Percentiles rank a stretch among this genome's conserved stretches.
Evolutionary conservation across 1,140 invertebrate species (phyloP).

Genomic region (Scaptomyza pallida): DNA sequence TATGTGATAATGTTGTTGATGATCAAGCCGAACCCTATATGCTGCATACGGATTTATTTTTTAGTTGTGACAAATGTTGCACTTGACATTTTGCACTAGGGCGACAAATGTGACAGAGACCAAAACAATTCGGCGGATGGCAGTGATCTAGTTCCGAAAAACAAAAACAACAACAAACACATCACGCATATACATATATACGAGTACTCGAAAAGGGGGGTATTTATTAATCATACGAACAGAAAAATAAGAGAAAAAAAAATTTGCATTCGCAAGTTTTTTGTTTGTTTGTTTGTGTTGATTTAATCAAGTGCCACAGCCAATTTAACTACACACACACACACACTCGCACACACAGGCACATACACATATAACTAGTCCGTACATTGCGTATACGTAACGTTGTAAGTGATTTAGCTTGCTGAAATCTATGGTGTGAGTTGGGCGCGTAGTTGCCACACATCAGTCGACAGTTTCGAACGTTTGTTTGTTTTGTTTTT

Average conservation of each 20-base stretch:
- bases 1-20: too few species aligned
- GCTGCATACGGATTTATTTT: background rate
- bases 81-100: slow-evolving; percentile 70
- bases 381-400: slow-evolving; percentile 74
- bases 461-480: slow-evolving; percentile 43
- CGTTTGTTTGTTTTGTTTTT: background rate
- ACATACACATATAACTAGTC: slow-evolving; percentile 2
- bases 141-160: slow-evolving; percentile 2
- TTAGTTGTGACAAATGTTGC: slow-evolving; percentile 51
- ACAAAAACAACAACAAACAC: too few species aligned
- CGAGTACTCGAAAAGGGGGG: slow-evolving; percentile 3
- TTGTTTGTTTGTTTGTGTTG: slow-evolving; percentile 60
- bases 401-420: slow-evolving; percentile 11
- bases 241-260: slow-evolving; percentile 14
- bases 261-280: slow-evolving; percentile 73
- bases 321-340: slow-evolving; percentile 58
- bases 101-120: slow-evolving; percentile 69
- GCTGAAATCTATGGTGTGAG: slow-evolving; percentile 59
- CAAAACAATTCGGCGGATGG: slow-evolving; percentile 42
- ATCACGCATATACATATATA: background rate
- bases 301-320: slow-evolving; percentile 75
- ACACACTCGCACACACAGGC: slow-evolving; percentile 15
- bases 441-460: slow-evolving; percentile 72
- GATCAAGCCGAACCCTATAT: background rate
- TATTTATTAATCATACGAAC: slow-evolving; percentile 27